A percentile compares a stretch with the other conserved stretches of the same genome.
phyloP scores from a whole-genome alignment of 2,797 vertebrate genomes.

The Gila robusta region DNA sequence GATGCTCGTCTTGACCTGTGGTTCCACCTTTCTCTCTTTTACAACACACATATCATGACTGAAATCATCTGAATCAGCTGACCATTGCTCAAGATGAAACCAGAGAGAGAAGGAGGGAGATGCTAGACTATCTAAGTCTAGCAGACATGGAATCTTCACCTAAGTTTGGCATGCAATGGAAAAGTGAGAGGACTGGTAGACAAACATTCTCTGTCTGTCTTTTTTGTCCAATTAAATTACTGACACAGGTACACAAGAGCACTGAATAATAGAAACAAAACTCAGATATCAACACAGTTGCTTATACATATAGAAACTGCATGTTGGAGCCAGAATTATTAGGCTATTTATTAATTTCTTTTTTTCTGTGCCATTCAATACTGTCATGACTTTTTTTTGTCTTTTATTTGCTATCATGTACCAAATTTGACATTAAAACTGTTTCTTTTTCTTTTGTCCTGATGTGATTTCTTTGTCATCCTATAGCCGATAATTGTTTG shows the following conservation, averaged over 20 bases:
- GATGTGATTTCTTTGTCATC: background rate
- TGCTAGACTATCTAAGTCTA: background rate
- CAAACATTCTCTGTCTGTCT: constrained; percentile 50
- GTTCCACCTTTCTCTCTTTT: background rate
- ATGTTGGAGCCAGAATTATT: background rate
- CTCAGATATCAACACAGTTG: constrained; percentile 1
- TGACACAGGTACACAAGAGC: constrained; percentile 61
- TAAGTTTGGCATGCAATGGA: background rate
- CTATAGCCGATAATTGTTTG: background rate
- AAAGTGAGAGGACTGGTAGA: constrained; percentile 28
- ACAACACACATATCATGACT: background rate
- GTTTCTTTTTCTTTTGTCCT: background rate
- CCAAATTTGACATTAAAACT: background rate
- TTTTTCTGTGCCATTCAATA: background rate
- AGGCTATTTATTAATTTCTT: background rate
- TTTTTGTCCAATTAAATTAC: constrained; percentile 38
- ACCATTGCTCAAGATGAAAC: background rate
- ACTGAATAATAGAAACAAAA: constrained; percentile 63
- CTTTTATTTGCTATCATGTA: background rate
- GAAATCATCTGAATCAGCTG: constrained; percentile 20
- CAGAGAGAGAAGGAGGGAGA: background rate
- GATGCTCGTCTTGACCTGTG: constrained; percentile 4
- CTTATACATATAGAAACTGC: background rate
- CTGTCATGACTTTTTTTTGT: background rate
- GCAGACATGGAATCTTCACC: background rate